Evolutionary conservation across 2,113 vertebrate species (phyloP).

Genomic region (Onychostoma macrolepis): DNA sequence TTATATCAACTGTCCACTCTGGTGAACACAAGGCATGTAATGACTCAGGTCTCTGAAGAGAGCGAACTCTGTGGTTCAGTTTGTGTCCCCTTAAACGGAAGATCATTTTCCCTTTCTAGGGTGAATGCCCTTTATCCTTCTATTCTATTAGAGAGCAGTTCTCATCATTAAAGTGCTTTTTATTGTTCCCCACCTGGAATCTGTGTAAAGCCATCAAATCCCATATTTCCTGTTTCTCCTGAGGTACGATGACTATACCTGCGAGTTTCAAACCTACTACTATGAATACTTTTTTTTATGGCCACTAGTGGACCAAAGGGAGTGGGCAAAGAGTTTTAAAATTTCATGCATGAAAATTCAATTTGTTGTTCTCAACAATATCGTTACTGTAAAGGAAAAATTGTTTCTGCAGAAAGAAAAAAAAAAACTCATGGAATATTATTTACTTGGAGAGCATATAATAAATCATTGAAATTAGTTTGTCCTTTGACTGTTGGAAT

Average conservation of each 20-base stretch:
- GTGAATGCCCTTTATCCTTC: not conserved
- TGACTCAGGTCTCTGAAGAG: constrained; percentile 11
- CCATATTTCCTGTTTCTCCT: not conserved
- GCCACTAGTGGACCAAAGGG: not conserved
- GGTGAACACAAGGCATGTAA: constrained; percentile 23
- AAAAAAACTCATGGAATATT: not conserved
- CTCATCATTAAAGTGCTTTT: not conserved
- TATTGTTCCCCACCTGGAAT: not conserved
- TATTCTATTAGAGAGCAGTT: not conserved
- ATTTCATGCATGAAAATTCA: not conserved
- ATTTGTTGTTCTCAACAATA: not conserved
- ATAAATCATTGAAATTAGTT: not conserved
- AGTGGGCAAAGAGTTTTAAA: not conserved
- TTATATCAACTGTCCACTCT: constrained; percentile 7
- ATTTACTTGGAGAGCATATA: not conserved
- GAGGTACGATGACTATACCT: not conserved
- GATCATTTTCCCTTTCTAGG: not conserved
- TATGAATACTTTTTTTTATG: not conserved
- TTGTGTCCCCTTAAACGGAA: constrained; percentile 19
- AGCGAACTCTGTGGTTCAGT: not conserved
- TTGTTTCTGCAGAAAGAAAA: not conserved
- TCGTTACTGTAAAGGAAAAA: not conserved
- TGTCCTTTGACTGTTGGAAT: not conserved
- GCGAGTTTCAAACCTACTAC: not conserved
- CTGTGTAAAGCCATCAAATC: not conserved